Percentiles rank a stretch among this genome's conserved stretches.
Evolutionary conservation across 2,113 vertebrate species (phyloP).

Genomic region (Glaucomys volans): DNA sequence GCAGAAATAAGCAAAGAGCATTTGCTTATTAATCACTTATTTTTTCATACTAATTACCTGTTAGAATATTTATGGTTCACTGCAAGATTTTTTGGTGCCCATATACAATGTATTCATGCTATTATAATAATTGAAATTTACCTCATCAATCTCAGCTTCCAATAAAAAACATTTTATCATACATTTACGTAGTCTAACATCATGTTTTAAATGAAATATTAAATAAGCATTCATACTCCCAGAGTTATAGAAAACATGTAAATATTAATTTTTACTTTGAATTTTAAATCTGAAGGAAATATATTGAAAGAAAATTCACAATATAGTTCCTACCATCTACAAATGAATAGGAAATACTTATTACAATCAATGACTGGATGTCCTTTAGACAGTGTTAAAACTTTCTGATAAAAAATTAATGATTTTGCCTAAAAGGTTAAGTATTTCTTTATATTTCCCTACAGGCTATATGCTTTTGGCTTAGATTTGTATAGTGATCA

Average conservation of each 20-base stretch:
- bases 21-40: not conserved
- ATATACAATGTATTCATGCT: not conserved
- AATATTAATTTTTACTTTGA: conserved; percentile 20
- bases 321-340: not conserved
- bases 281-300: conserved; percentile 9
- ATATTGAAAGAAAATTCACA: not conserved
- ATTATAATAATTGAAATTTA: not conserved
- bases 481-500: not conserved
- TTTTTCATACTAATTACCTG: not conserved
- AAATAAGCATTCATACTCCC: not conserved
- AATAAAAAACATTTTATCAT: not conserved
- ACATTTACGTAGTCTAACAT: not conserved
- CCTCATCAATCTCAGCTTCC: not conserved
- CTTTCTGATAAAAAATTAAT: not conserved
- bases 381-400: not conserved
- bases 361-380: not conserved
- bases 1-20: no score
- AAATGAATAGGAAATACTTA: not conserved
- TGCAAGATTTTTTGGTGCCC: not conserved
- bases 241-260: not conserved
- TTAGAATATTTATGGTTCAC: not conserved
- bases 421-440: not conserved
- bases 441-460: not conserved
- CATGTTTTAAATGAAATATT: not conserved
- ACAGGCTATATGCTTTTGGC: not conserved